Evolutionary conservation across 2,113 vertebrate species (phyloP), one percentile per base, ranked within the genome.

Genomic region (Pycnonotus jocosus): DNA sequence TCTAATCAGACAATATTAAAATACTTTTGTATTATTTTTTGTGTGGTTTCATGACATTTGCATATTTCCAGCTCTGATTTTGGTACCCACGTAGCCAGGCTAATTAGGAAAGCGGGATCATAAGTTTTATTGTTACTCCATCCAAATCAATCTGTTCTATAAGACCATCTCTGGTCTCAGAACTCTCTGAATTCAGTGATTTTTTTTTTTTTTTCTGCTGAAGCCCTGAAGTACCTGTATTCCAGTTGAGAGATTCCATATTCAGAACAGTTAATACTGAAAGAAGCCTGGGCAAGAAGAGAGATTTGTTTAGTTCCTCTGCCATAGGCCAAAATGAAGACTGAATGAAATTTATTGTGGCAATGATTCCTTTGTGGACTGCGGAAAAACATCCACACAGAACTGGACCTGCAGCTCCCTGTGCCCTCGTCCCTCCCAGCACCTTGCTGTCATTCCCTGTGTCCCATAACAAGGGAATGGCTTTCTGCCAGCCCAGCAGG

Each of bases 1-100:
- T 85, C 38, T 72, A 44, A 64, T 86, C 71, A 57, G 54, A 88
- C 38, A 77, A 79, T 6, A 95, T 95, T 92, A 96, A 95, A 95
- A 35, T 62, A 44, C 10, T 66, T 85, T 27, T 65, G 9, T 20
- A n/a, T 69, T 62, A 20, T 3, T 28, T 68, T 76, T 50, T 53
- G 45, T 73, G 71, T 83, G 27, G 25, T 90, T 92, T 92, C 5
- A 15, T 83, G 35, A 58, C 19, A 13, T 61, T 48, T 65, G 11
- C n/a, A 1, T 74, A 11, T 85, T 79, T 81, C 15, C 60, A 47
- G 30, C 30, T 60, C 21, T 9, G 23, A 51, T 35, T 78, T 86
- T 42, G 17, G 48, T 69, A 53, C 66, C 22, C 2, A 1, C 30
- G 25, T 58, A 62, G 21, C 14, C 11, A 25, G 22, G 14, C 37